phyloP scores from a whole-genome alignment of 2,113 vertebrate genomes.

The Scartelaos histophorus region DNA sequence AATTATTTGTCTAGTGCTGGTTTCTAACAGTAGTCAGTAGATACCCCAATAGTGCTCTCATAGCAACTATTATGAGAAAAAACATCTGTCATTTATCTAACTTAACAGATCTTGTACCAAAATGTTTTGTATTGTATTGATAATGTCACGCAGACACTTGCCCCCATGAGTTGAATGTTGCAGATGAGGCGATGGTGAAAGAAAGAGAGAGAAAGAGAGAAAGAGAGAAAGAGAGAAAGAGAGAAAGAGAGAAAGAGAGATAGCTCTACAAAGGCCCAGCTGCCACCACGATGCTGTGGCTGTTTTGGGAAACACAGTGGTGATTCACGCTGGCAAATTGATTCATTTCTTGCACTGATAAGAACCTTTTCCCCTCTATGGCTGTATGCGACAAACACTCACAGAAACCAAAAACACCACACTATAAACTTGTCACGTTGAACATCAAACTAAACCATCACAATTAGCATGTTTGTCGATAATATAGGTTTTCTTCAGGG shows the following conservation, averaged over 20 bases:
- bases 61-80: background rate
- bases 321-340: constrained; percentile 62
- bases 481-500: background rate
- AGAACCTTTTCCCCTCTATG: constrained; percentile 39
- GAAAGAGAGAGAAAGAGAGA: constrained; percentile 15
- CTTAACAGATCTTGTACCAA: background rate
- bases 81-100: background rate
- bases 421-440: background rate
- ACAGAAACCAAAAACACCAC: constrained; percentile 3
- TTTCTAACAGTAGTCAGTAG: background rate
- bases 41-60: background rate
- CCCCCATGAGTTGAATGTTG: constrained; percentile 13
- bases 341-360: constrained; percentile 61
- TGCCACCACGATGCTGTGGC: constrained; percentile 40
- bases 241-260: constrained; percentile 20
- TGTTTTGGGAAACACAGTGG: constrained; percentile 50
- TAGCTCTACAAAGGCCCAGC: constrained; percentile 44
- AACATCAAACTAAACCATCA: constrained; percentile 11
- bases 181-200: constrained; percentile 12
- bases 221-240: constrained; percentile 14
- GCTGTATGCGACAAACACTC: background rate
- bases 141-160: constrained; percentile 14
- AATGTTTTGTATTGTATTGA: constrained; percentile 29
- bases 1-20: no score
- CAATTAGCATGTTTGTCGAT: background rate